A percentile compares a stretch with the other conserved stretches of the same genome.
These are phyloP conservation scores for Caenorhabditis sp. DNA, from an alignment of 2,888 invertebrate genomes.

Conservation along the genomic window DNA sequence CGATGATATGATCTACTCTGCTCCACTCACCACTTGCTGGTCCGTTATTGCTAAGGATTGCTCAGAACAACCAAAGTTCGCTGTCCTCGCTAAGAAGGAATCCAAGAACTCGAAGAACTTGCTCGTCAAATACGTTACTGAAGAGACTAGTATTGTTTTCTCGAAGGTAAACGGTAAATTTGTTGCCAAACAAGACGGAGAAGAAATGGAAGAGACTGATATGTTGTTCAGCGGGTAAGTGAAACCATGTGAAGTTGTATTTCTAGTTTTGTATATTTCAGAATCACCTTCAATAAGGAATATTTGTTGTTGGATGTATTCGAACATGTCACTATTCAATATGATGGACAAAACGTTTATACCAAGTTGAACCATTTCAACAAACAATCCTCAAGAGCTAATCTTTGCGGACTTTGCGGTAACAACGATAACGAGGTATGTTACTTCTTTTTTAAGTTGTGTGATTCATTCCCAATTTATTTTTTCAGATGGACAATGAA, in stretches of 20 bases:
- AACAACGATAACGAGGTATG: slow-evolving; percentile 60
- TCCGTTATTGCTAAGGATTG: slow-evolving; percentile 73
- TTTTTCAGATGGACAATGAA: slow-evolving; percentile 51
- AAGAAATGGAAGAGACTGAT: too few relatives aligned
- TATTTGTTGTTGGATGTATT: slow-evolving; percentile 45
- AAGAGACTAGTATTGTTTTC: slow-evolving; percentile 40
- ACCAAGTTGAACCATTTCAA: slow-evolving; percentile 33
- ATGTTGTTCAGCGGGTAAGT: slow-evolving; percentile 18
- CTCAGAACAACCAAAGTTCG: slow-evolving; percentile 69
- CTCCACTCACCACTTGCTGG: slow-evolving; percentile 70
- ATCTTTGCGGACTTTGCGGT: slow-evolving; percentile 69
- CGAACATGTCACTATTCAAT: slow-evolving; percentile 42
- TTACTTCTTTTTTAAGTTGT: not conserved
- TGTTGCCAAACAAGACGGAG: slow-evolving; percentile 46
- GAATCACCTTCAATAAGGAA: slow-evolving; percentile 41
- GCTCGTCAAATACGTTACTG: slow-evolving; percentile 57
- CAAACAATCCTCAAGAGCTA: slow-evolving; percentile 23
- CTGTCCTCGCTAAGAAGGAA: slow-evolving; percentile 70
- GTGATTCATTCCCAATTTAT: not conserved
- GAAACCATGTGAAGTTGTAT: not conserved
- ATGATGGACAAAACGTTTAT: slow-evolving; percentile 60
- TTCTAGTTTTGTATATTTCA: slow-evolving; percentile 9
- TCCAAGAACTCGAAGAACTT: slow-evolving; percentile 48
- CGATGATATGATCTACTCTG: slow-evolving; percentile 65
- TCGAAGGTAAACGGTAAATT: slow-evolving; percentile 34